Conservation (phyloP, 37 sponge, comb jelly and placozoan genomes). For the Eunapius fragilis region DNA sequence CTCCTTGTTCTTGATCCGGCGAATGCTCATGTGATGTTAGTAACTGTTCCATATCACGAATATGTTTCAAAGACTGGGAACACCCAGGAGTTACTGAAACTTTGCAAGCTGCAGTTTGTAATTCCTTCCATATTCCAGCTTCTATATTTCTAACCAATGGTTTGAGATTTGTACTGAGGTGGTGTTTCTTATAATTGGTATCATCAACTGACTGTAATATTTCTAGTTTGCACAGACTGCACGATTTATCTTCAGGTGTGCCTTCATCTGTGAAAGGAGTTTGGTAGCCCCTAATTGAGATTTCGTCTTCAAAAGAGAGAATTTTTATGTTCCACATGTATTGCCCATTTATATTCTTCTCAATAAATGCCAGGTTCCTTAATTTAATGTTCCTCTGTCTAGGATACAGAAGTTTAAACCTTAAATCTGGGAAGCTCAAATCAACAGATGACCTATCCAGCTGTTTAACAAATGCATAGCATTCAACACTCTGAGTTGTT, state of each 20-base stretch:
- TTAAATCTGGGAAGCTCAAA: conserved; percentile 11
- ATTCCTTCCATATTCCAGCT: not conserved
- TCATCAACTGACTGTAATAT: not conserved
- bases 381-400: conserved; percentile 13
- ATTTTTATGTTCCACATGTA: conserved; percentile 20
- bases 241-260: not conserved
- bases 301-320: not conserved
- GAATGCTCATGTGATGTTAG: not conserved
- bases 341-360: not conserved
- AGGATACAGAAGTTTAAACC: not conserved
- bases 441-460: not conserved
- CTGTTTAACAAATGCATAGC: conserved; percentile 5
- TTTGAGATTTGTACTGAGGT: not conserved
- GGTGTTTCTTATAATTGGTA: not conserved
- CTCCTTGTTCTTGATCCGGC: too few species aligned
- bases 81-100: not conserved
- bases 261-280: not conserved
- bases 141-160: not conserved
- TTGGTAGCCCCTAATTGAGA: not conserved
- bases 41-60: not conserved
- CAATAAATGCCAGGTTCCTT: not conserved
- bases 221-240: not conserved
- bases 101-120: not conserved
- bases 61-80: not conserved
- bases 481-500: conserved; percentile 15